Evolutionary conservation across 1,140 invertebrate genomes (phyloP), one percentile per base, ranked within the genome.

Genomic region (Drosophila lowei): DNA sequence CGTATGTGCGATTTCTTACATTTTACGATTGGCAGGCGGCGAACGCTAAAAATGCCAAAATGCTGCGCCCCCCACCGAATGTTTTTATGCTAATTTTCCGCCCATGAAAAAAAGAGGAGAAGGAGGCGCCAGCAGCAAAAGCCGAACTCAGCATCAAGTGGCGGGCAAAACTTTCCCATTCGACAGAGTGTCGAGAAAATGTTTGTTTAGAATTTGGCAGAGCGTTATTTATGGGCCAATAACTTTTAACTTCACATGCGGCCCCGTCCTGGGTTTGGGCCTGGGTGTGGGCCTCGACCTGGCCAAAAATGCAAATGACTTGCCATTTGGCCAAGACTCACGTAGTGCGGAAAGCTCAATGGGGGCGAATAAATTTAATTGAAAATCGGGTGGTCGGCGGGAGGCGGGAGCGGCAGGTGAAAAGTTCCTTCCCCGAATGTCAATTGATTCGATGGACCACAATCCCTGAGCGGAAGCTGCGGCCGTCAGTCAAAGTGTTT

Each of bases 201-300:
- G 81, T 85, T 85, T 85, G 77, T 85, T 85, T 86, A 85, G 81
- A 85, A 85, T 85, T 85, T 73, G 77, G 73, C 81, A 72, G 59
- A 61, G 77, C 81, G 81, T 85, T 85, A 86, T 85, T 85, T 85
- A 85, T 85, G 81, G 81, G 64, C 81, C 81, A 85, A 85, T 85
- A 85, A 85, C 81, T 86, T 85, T 85, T 80, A 86, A 85, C 80
- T 85, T 86, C 81, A 74, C 81, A 85, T 84, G 81, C 77, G 81
- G 73, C 73, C 77, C 72, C 55, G 25, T 21, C 28, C 7, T 16
- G 23, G 23, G 23, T 5, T 25, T 25, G 23, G 23, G 23, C 23
- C 23, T 25, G 23, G 34, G 11, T 3, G 9, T 38, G 34, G 34
- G 34, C 34, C 34, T 4, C 34, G 11, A 11, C 34, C 34, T 38